Evolutionary conservation across 2,797 vertebrate species (phyloP).

Genomic region (Amblyraja radiata): DNA sequence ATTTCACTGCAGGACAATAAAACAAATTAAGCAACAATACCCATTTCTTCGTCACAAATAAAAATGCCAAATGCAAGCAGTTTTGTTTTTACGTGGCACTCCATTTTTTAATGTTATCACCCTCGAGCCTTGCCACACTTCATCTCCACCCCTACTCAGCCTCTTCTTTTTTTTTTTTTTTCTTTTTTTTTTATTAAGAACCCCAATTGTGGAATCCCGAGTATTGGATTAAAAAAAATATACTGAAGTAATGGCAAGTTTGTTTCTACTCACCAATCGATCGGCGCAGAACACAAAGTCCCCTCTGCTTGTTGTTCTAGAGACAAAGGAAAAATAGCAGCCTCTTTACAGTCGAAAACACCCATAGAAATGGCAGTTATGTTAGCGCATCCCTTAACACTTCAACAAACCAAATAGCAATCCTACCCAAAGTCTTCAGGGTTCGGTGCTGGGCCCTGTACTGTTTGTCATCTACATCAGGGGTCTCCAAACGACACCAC

Average conservation of each 20-base stretch:
- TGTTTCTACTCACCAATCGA: constrained; percentile 73
- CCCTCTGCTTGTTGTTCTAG: constrained; percentile 85
- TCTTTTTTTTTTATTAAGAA: not conserved
- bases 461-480: too few relatives aligned
- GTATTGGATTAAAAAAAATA: too few relatives aligned
- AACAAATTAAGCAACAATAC: not conserved
- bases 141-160: not conserved
- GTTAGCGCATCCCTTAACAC: not conserved
- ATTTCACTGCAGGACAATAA: not conserved
- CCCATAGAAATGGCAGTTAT: not conserved
- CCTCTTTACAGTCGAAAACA: not conserved
- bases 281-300: constrained; percentile 95
- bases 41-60: not conserved
- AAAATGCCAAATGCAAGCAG: not conserved
- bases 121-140: too few relatives aligned
- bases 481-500: too few relatives aligned
- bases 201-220: not conserved
- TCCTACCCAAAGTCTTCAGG: not conserved
- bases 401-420: not conserved
- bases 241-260: not conserved
- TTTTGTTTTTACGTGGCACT: not conserved
- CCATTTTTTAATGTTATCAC: not conserved
- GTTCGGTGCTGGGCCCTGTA: too few relatives aligned
- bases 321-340: not conserved
- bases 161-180: not conserved